Conservation (phyloP, 1,140 invertebrate genomes). For the Eriosoma lanigerum region DNA sequence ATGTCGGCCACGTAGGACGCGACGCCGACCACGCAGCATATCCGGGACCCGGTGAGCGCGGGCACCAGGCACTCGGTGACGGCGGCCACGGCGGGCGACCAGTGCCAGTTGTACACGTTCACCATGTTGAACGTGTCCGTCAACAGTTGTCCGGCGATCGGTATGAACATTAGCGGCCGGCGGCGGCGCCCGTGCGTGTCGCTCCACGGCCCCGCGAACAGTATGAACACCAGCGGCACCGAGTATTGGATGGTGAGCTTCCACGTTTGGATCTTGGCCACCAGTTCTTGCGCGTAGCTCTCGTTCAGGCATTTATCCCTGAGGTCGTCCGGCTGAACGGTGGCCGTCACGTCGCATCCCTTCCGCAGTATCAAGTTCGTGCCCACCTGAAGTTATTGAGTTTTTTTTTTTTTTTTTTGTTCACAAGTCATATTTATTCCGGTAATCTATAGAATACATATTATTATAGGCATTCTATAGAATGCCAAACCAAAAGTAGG, state of each 20-base stretch:
- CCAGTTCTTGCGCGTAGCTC: slow-evolving; percentile 53
- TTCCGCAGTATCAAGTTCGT: slow-evolving; percentile 53
- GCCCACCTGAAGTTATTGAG: background rate
- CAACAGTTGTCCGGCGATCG: slow-evolving; percentile 55
- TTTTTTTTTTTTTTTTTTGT: no score
- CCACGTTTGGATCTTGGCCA: slow-evolving; percentile 55
- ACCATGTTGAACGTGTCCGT: slow-evolving; percentile 41
- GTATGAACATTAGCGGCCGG: slow-evolving; percentile 60
- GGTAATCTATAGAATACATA: no score
- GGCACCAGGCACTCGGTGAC: slow-evolving; percentile 33
- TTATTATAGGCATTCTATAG: no score
- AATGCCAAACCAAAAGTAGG: no score
- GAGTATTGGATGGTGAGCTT: slow-evolving; percentile 54
- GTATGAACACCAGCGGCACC: slow-evolving; percentile 54
- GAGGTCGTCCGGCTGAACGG: slow-evolving; percentile 18
- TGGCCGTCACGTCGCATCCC: slow-evolving; percentile 47
- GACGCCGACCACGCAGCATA: slow-evolving; percentile 40
- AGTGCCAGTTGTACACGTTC: slow-evolving; percentile 53
- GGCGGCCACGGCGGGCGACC: slow-evolving; percentile 54
- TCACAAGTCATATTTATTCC: no score
- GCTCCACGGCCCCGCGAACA: slow-evolving; percentile 56
- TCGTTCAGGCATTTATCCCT: slow-evolving; percentile 52
- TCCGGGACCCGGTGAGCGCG: slow-evolving; percentile 34
- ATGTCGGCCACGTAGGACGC: slow-evolving; percentile 48
- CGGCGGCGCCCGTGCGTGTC: slow-evolving; percentile 56